Evolutionary conservation across 1,140 invertebrate genomes (phyloP), one percentile per base, ranked within the genome.

Genomic region (Aphaenogaster rudis): DNA sequence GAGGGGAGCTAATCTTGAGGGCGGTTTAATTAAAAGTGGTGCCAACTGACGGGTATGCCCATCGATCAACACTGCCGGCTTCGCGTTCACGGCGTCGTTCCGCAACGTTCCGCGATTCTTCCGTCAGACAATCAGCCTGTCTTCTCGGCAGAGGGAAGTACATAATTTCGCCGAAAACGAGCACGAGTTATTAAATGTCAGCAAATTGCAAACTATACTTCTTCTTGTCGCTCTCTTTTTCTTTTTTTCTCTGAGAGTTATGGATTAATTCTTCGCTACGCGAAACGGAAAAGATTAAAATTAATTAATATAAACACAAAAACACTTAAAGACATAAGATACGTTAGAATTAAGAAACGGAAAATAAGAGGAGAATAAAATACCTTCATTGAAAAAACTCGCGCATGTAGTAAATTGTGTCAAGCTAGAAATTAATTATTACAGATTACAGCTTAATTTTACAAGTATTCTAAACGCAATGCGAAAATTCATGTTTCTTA

Each of bases 1-100:
- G 71, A 91, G 86, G 90, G 92, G 92, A 94, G 93, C 94, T 95
- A 95, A 95, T 95, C 95, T 95, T 94, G 94, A 94, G 94, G 95
- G 94, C 87, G 94, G 91, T 95, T 95, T 95, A 95, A 95, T 95
- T 95, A 95, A 95, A 95, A 95, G 94, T 94, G 93, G 93, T 94
- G 93, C 95, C 95, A 95, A 95, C 95, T 95, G 95, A 95, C 94
- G 94, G 94, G 93, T 94, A 61, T 76, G 92, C 92, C 94, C 93
- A 95, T 95, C 94, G 94, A 95, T 95, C 95, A 95, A 95, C 95
- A 93, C 91, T 91, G 91, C 91, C 89, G 81, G 71, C 82, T 90
- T 77, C 92, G 91, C 92, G 92, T 92, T 90, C 89, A 88, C 86
- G 91, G 87, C 80, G 71, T 86, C 88, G 87, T 86, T 80, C 72